Evolutionary conservation across 2,797 vertebrate genomes (phyloP).

Genomic region (Coilia nasus): DNA sequence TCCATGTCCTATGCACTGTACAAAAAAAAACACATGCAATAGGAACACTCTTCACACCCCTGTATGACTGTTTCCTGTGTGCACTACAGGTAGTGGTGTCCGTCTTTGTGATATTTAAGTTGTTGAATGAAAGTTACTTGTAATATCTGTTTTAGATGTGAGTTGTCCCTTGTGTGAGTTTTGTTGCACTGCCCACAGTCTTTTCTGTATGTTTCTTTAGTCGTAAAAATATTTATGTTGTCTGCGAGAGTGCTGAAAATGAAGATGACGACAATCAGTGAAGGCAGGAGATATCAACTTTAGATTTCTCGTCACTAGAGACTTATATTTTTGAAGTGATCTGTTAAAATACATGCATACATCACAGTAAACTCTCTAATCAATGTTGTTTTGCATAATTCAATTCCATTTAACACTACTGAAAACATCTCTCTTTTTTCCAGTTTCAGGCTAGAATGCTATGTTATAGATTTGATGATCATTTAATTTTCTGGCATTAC

Average conservation of each 20-base stretch:
- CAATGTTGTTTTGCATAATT: background rate
- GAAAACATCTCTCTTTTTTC: background rate
- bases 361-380: background rate
- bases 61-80: conserved; percentile 25
- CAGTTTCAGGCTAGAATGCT: background rate
- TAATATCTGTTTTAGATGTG: conserved; percentile 2
- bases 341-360: background rate
- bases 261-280: conserved; percentile 6
- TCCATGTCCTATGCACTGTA: background rate
- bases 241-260: background rate
- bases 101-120: background rate
- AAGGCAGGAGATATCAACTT: background rate
- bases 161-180: conserved; percentile 14
- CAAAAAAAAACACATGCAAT: background rate
- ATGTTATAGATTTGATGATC: background rate
- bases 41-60: background rate
- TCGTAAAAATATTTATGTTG: background rate
- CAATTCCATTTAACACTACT: background rate
- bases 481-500: background rate
- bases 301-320: background rate
- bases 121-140: background rate
- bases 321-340: background rate
- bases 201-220: background rate
- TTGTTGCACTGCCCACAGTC: background rate
- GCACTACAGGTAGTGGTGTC: background rate